Evolutionary conservation across 2,113 vertebrate genomes (phyloP), one percentile per base, ranked within the genome.

Genomic region (Cranoglanis bouderius): DNA sequence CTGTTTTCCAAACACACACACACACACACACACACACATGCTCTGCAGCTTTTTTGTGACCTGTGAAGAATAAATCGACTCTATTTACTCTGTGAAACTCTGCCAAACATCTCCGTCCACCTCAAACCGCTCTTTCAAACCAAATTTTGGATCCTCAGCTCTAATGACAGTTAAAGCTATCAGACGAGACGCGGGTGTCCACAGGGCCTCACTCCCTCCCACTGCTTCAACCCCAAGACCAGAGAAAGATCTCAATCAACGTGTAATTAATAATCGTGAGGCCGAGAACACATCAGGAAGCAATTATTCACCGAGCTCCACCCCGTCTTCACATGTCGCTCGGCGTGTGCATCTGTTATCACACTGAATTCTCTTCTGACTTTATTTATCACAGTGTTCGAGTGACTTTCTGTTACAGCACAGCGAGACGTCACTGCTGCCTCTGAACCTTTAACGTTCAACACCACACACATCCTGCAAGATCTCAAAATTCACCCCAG

Each of bases 211-310:
- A 91, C 89, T 92, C 94, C 94, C 93, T 93, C 90, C 82, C 89
- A 87, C 75, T 87, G 85, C 77, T 90, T 93, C 93, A 91, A 88
- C 92, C 90, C 86, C 12, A 67, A 91, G 86, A 89, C 86, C 87
- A 85, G 75, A 85, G 91, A 92, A 90, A 87, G 40, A 88, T 91
- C 92, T 94, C 93, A 94, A 93, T 94, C 92, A 90, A 92, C 92
- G 87, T 88, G 93, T 94, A 94, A 95, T 95, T 95, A 95, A 96
- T 96, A 95, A 78, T 94, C 95, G 92, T 29, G 40, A 88, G 86
- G 87, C 89, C 90, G 90, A 93, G 89, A 83, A 87, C 91, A 89
- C 95, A 96, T 93, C 93, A 92, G 95, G 95, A 95, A 95, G 88
- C 94, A 95, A 95, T 96, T 95, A 95, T 94, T 94, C 92, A 94